A percentile compares a stretch with the other conserved stretches of the same genome.
Evolutionary conservation across 2,888 invertebrate species (phyloP).

Genomic region (Pocota personata): DNA sequence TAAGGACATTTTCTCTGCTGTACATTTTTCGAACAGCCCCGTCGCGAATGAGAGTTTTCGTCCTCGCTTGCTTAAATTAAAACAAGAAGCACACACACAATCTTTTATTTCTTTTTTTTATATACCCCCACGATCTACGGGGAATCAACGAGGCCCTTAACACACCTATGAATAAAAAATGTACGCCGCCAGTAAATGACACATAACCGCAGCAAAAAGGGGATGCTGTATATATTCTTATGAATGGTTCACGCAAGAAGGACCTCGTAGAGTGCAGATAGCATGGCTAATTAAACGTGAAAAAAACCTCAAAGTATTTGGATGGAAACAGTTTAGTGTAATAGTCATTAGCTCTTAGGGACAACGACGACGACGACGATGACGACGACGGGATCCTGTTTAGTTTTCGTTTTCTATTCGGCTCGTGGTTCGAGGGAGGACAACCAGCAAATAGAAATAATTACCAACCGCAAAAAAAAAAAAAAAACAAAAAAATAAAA

Average conservation of each 20-base stretch:
- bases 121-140: not conserved
- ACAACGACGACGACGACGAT: not conserved
- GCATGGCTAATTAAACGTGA: slow-evolving; percentile 70
- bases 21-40: not conserved
- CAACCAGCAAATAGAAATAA: slow-evolving; percentile 55
- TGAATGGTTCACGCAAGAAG: slow-evolving; percentile 66
- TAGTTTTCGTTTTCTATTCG: slow-evolving; percentile 21
- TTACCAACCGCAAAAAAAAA: slow-evolving; percentile 52
- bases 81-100: slow-evolving; percentile 21
- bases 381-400: slow-evolving; percentile 17
- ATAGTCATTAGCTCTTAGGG: slow-evolving; percentile 43
- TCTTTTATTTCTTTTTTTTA: slow-evolving; percentile 23
- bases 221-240: slow-evolving; percentile 1
- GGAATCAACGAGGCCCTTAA: slow-evolving; percentile 36
- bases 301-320: slow-evolving; percentile 64
- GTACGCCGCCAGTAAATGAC: slow-evolving; percentile 56
- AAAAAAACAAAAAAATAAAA: slow-evolving; percentile 43
- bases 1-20: slow-evolving; percentile 32
- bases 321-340: slow-evolving; percentile 60
- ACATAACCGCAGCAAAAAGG: slow-evolving; percentile 34
- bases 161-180: slow-evolving; percentile 68
- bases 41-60: slow-evolving; percentile 28
- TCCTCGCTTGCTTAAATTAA: slow-evolving; percentile 39
- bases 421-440: slow-evolving; percentile 19
- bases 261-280: slow-evolving; percentile 52